Evolutionary conservation across 2,797 vertebrate genomes (phyloP).

Genomic region (Labeo calbasu): DNA sequence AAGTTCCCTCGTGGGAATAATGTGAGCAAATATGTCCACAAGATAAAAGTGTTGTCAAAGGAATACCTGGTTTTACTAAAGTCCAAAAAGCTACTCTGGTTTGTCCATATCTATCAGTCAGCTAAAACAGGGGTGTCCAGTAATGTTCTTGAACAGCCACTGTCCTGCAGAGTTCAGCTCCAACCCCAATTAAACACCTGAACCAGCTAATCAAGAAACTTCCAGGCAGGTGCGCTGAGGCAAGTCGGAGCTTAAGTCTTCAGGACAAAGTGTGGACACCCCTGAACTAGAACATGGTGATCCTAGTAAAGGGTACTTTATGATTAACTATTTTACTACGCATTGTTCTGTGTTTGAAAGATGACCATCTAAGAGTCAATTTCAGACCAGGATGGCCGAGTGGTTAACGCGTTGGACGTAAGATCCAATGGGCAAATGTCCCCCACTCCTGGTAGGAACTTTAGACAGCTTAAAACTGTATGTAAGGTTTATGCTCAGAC

Average conservation of each 20-base stretch:
- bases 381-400: slow-evolving; percentile 41
- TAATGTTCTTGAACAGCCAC: no score
- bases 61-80: not conserved
- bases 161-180: no score
- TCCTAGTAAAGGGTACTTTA: not conserved
- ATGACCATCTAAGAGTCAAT: no score
- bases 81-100: not conserved
- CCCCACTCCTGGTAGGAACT: slow-evolving; percentile 46
- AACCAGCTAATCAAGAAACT: no score
- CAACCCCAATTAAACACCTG: no score
- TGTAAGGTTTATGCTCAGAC: not conserved
- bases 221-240: no score
- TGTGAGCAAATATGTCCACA: not conserved
- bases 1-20: slow-evolving; percentile 17
- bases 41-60: not conserved
- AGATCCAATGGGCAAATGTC: slow-evolving; percentile 36
- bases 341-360: not conserved
- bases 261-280: no score
- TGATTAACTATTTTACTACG: not conserved
- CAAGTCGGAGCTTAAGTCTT: no score
- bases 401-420: slow-evolving; percentile 53
- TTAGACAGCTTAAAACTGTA: no score
- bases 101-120: not conserved
- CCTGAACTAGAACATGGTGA: not conserved
- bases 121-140: not conserved